Evolutionary conservation across 1,140 invertebrate species (phyloP).

Genomic region (Sminthurides bifidus): DNA sequence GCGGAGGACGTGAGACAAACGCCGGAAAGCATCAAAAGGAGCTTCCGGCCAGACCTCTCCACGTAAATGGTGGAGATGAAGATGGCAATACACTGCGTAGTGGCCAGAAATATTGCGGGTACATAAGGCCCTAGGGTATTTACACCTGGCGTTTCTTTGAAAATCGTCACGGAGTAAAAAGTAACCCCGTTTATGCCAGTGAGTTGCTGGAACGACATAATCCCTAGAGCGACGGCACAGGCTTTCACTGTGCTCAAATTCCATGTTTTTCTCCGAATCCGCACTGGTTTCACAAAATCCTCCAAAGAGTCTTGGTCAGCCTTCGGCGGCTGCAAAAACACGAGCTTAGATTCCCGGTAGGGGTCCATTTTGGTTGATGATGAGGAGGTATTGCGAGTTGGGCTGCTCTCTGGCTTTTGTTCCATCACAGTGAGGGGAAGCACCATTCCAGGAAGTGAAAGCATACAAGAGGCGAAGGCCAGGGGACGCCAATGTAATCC

Average conservation of each 20-base stretch:
- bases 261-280: background rate
- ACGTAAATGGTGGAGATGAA: constrained; percentile 12
- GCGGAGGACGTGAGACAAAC: background rate
- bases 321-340: background rate
- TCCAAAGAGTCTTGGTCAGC: too few species aligned
- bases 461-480: constrained; percentile 2
- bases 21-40: constrained; percentile 6
- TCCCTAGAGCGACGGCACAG: constrained; percentile 13
- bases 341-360: background rate
- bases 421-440: too few species aligned
- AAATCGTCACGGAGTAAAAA: constrained; percentile 25
- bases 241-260: constrained; percentile 2
- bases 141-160: constrained; percentile 1
- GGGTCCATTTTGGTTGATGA: background rate
- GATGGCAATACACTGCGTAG: constrained; percentile 14
- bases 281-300: background rate
- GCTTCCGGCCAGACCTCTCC: constrained; percentile 18
- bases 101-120: constrained; percentile 13
- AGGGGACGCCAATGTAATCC: constrained; percentile 16
- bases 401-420: background rate
- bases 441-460: constrained; percentile 5
- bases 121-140: constrained; percentile 4
- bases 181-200: constrained; percentile 26
- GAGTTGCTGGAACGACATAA: constrained; percentile 23
- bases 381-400: background rate